Evolutionary conservation across 2,797 vertebrate genomes (phyloP), one percentile per base, ranked within the genome.

Genomic region (Spizella passerina): DNA sequence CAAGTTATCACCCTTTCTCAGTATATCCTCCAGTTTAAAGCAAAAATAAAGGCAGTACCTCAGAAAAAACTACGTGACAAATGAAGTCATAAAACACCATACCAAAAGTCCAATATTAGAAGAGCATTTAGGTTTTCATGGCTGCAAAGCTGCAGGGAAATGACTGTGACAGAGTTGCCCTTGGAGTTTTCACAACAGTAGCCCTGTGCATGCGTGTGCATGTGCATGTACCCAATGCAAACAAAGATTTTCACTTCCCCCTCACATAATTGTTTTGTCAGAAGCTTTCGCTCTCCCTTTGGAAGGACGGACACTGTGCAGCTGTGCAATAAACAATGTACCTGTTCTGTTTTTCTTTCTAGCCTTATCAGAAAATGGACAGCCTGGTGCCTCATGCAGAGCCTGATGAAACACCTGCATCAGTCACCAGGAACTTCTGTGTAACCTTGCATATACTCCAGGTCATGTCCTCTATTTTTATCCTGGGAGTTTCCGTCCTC

Each of bases 41-140:
- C 87, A 94, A 91, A 94, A 86, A 92, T 80, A 94, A 86, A 82
- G 63, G 34, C 79, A 92, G 88, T 71, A 88, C 75, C 71, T 86
- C 47, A 79, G 73, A 94, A 65, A 90, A 83, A 94, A 80, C 46
- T 77, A 8, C 26, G 63, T 89, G 97, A 97, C 84, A 96, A 94
- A 96, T 87, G 92, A 94, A 95, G 94, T 83, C 82, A 94, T 91
- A 96, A 97, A 94, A 50, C 52, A 75, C 36, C 19, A 26, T 39
- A 91, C 14, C 23, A 52, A 10, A 89, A 89, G 71, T 56, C 72
- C n/a, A 63, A 26, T 71, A 90, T 79, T 72, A 56, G 85, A 80
- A 71, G 38, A 93, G 52, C 44, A 70, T 60, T 86, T 32, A 63
- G 32, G 24, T 64, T 90, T 91, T 65, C 69, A 63, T 82, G 80